A percentile compares a stretch with the other conserved stretches of the same genome.
Evolutionary conservation across 2,113 vertebrate species (phyloP).

Genomic region (Chionis minor): DNA sequence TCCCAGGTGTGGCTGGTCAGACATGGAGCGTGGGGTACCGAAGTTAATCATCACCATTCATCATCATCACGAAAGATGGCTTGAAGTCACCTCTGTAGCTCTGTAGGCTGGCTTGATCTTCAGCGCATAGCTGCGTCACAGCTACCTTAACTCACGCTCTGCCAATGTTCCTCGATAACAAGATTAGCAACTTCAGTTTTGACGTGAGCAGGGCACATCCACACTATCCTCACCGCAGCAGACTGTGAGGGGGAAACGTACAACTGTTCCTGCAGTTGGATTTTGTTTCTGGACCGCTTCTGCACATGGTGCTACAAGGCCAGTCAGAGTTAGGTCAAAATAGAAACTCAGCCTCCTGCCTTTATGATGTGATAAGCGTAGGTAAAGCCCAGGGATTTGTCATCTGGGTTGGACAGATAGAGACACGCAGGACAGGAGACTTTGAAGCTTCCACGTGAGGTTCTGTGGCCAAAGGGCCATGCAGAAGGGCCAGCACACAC

Average conservation of each 20-base stretch:
- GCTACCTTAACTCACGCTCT: not conserved
- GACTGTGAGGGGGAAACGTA: not conserved
- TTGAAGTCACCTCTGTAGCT: not conserved
- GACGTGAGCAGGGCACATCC: not conserved
- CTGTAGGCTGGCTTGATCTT: not conserved
- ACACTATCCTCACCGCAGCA: not conserved
- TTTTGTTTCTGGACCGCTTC: not conserved
- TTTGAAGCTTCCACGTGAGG: not conserved
- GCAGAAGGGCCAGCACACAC: not conserved
- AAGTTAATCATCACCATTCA: not conserved
- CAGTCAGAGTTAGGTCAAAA: not conserved
- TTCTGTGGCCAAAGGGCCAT: not conserved
- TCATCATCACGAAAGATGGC: not conserved
- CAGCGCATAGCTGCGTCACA: not conserved
- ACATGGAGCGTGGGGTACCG: not conserved
- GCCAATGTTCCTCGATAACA: not conserved
- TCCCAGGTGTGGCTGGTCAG: not conserved
- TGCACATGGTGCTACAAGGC: not conserved
- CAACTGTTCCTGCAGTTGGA: not conserved
- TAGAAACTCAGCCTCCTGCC: not conserved
- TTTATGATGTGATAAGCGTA: not conserved
- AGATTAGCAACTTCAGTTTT: not conserved
- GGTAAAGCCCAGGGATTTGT: not conserved
- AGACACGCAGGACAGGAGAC: not conserved
- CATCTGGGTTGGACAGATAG: rapidly evolving